phyloP scores from a whole-genome alignment of 2,888 invertebrate genomes.

The Girardia tigrina region DNA sequence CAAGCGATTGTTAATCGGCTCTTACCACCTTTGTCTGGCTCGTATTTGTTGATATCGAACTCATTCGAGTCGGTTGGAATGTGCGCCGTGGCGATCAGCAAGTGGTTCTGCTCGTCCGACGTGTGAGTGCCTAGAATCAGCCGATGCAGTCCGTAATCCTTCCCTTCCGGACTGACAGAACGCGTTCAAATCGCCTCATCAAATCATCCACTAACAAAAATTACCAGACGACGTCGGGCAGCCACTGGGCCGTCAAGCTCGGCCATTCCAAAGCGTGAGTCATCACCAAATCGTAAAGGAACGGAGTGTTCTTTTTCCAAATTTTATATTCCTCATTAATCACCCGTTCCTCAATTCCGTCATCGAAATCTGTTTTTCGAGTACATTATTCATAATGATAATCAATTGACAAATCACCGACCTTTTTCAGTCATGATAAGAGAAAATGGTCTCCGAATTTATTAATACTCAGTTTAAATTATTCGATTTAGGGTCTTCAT shows the following conservation, averaged over 20 bases:
- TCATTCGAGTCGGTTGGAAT: constrained; percentile 97
- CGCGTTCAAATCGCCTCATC: background rate
- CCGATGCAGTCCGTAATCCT: constrained; percentile 90
- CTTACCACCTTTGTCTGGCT: constrained; percentile 83
- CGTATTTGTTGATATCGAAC: constrained; percentile 96
- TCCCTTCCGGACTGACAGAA: constrained; percentile 66
- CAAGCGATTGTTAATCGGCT: too few relatives aligned
- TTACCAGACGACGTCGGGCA: constrained; percentile 72
- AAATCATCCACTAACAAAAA: too few relatives aligned
- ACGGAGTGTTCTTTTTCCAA: constrained; percentile 99
- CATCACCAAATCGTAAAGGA: constrained; percentile 82
- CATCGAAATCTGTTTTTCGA: constrained; percentile 51
- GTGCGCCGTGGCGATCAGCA: constrained; percentile 91
- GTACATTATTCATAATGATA: background rate
- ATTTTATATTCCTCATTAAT: constrained; percentile 99
- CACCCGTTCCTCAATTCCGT: constrained; percentile 81
- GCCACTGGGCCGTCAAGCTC: constrained; percentile 97
- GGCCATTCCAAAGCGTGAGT: constrained; percentile 99
- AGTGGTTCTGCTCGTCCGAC: constrained; percentile 95
- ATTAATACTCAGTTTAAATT: too few relatives aligned
- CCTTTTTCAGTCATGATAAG: background rate
- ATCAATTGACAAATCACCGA: background rate
- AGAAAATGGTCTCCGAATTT: background rate
- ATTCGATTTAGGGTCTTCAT: too few relatives aligned
- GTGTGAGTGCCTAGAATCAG: constrained; percentile 95